Base-by-base conservation (phyloP, 2,888 invertebrate genomes). In the Galeruca laticollis region DNA sequence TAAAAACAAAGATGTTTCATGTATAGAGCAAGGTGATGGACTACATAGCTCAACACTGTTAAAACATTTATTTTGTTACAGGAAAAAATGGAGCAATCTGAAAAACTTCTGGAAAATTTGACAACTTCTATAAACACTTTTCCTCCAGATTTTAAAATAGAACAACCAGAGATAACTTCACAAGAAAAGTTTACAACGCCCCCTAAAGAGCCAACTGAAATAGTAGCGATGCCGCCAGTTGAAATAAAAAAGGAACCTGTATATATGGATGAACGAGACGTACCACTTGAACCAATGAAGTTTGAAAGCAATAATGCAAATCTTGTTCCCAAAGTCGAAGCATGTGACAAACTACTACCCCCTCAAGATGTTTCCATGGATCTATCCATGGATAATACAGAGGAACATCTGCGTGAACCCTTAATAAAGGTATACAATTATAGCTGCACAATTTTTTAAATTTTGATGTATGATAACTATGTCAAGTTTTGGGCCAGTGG, bases 71-170 rank as follows among this genome's bases (percentile, higher is more conserved):
- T 47, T 47, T 18, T 47, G 18, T 88, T 84, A 33, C 84, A 90
- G 90, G 90, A 90, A 81, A 87, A 88, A 81, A 84, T 89, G 80
- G 86, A 86, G 76, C 87, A 88, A 80, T 88, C 90, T 74, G 87
- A 88, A 77, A 86, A 86, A 75, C 88, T 89, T 79, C 83, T 90
- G 78, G 89, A 90, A 75, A 76, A 71, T 61, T 69, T 79, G n/a
- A 70, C 74, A 40, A 52, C 75, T 15, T 75, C 75, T 9, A 71
- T 75, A 52, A 66, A 68, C 33, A 63, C 88, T 88, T 79, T 86
- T 89, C 78, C 86, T 89, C 63, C 74, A 70, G 77, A 87, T 86
- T 78, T 88, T 56, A 78, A 77, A 74, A 10, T 65, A 47, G 76
- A 79, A 72, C 81, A 76, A 60, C 54, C 68, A 57, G 76, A 78